Percentiles rank a stretch among this genome's conserved stretches.
These are phyloP conservation scores for Platygyra sinensis DNA, from an alignment of 64 coral and sea anemone species.

Conservation along the genomic window DNA sequence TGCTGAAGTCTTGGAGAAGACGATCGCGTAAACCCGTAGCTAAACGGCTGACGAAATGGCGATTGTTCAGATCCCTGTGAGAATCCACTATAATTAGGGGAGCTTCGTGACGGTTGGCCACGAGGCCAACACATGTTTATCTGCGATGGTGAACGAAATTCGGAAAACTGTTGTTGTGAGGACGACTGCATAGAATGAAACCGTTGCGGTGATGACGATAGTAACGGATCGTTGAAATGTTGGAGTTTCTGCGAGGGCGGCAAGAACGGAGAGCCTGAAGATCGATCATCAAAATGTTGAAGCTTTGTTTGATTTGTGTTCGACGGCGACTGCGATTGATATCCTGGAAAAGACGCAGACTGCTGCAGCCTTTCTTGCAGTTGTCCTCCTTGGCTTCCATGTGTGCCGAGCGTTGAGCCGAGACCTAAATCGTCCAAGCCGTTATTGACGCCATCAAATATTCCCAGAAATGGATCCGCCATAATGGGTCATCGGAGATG, in stretches of 20 bases:
- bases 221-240: slow-evolving; percentile 89
- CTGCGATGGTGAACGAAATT: slow-evolving; percentile 69
- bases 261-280: slow-evolving; percentile 59
- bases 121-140: slow-evolving; percentile 81
- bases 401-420: slow-evolving; percentile 65
- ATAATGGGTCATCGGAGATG: slow-evolving; percentile 56
- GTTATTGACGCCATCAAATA: slow-evolving; percentile 86
- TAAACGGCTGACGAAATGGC: slow-evolving; percentile 78
- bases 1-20: slow-evolving; percentile 91
- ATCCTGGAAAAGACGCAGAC: slow-evolving; percentile 76
- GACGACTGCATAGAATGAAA: slow-evolving; percentile 57
- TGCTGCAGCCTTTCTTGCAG: slow-evolving; percentile 72
- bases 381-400: slow-evolving; percentile 76
- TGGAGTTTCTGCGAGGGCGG: slow-evolving; percentile 87
- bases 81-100: slow-evolving; percentile 46
- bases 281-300: slow-evolving; percentile 90
- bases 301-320: slow-evolving; percentile 82
- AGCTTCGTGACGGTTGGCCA: slow-evolving; percentile 65
- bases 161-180: slow-evolving; percentile 77
- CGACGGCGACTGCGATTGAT: slow-evolving; percentile 68
- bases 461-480: slow-evolving; percentile 94
- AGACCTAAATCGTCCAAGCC: slow-evolving; percentile 73
- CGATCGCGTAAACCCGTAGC: slow-evolving; percentile 77
- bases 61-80: slow-evolving; percentile 50
- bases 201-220: slow-evolving; percentile 84